These are phyloP conservation scores for Mastigias papua DNA, from an alignment of 30 jellyfish, hydroid and myxozoan genomes.

Conservation along the genomic window DNA sequence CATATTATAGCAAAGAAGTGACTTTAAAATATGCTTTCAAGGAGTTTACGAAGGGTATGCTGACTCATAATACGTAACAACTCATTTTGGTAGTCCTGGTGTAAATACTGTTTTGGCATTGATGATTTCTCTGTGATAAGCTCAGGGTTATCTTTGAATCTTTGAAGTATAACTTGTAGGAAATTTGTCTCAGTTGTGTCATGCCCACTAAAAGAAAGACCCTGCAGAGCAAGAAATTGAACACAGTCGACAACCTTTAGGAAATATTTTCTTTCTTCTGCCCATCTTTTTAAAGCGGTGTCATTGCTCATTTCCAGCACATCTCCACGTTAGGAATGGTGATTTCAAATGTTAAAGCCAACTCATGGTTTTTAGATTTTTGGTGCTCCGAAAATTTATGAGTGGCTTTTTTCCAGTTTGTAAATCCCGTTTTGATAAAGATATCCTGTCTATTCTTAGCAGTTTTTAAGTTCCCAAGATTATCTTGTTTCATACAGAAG, in stretches of 20 bases:
- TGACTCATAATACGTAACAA: constrained; percentile 30
- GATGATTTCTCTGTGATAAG: constrained; percentile 42
- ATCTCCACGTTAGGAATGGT: constrained; percentile 25
- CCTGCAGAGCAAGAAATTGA: constrained; percentile 61
- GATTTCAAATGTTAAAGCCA: constrained; percentile 56
- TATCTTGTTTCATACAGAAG: constrained; percentile 40
- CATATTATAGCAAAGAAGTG: constrained; percentile 70
- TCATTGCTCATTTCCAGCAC: constrained; percentile 32
- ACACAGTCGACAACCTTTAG: constrained; percentile 37
- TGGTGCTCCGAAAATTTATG: constrained; percentile 58
- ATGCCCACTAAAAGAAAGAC: background rate
- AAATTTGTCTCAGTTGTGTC: constrained; percentile 23
- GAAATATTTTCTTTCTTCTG: constrained; percentile 67
- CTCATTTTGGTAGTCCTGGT: constrained; percentile 38
- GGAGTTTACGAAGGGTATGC: constrained; percentile 32
- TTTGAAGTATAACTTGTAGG: constrained; percentile 48
- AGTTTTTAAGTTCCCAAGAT: constrained; percentile 33
- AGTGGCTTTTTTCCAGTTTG: constrained; percentile 41
- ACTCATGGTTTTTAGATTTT: constrained; percentile 59
- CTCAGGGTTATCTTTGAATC: constrained; percentile 70
- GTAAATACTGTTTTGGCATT: constrained; percentile 49
- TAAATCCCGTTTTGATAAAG: constrained; percentile 42
- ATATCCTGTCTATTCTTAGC: constrained; percentile 46
- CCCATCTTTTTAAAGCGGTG: constrained; percentile 36
- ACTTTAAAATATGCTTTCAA: constrained; percentile 31